phyloP scores from a whole-genome alignment of 1,140 invertebrate genomes.

The Hetaerina americana region DNA sequence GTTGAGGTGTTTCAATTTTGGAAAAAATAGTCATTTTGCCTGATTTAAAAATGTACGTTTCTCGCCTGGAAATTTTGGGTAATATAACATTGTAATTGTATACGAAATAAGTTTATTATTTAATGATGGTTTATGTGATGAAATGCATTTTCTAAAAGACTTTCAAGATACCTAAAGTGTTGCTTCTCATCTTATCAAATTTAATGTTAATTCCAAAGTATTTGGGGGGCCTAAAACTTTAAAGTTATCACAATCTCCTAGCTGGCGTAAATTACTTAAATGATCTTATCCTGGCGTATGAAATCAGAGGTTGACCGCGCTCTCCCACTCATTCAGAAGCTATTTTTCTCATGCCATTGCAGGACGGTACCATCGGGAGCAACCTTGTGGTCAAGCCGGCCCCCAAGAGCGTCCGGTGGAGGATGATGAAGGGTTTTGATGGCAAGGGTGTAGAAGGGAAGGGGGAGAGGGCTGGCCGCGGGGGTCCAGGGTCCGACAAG shows the following conservation, averaged over 20 bases:
- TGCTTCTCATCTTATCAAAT: neutral
- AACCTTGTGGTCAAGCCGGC: constrained; percentile 76
- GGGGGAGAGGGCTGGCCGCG: constrained; percentile 10
- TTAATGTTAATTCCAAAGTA: neutral
- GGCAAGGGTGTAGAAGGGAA: constrained; percentile 16
- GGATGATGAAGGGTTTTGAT: constrained; percentile 13
- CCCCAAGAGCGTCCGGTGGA: constrained; percentile 45
- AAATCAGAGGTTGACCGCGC: neutral
- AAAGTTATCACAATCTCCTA: neutral
- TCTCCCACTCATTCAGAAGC: neutral
- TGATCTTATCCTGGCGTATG: no score
- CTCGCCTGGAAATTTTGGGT: neutral
- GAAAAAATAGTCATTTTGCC: neutral
- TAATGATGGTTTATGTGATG: no score
- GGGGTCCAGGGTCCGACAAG: constrained; percentile 26
- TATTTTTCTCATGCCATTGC: constrained; percentile 21
- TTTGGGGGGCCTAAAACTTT: neutral
- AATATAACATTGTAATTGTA: neutral
- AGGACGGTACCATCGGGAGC: constrained; percentile 84
- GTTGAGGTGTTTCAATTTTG: no score
- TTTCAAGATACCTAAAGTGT: no score
- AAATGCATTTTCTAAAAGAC: no score
- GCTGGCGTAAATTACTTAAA: neutral
- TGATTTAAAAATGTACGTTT: neutral
- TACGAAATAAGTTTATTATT: no score